A percentile compares a stretch with the other conserved stretches of the same genome.
Evolutionary conservation across 2,113 vertebrate genomes (phyloP).

Genomic region (Micronycteris hirsuta): DNA sequence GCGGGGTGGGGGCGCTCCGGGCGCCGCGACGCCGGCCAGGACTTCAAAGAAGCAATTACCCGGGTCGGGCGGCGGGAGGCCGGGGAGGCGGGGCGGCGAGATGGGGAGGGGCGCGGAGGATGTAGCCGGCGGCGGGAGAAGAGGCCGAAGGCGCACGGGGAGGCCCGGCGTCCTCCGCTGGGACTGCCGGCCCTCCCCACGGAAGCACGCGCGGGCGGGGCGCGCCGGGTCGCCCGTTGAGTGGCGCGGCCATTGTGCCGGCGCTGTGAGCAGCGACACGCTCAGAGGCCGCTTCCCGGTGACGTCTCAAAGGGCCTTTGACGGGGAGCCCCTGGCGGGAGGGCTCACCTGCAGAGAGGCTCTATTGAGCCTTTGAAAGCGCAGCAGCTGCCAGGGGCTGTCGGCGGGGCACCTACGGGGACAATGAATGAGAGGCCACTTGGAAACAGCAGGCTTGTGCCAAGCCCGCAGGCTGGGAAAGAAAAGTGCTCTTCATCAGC

Average conservation of each 20-base stretch:
- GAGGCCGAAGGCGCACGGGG: background rate
- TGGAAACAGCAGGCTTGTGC: conserved; percentile 91
- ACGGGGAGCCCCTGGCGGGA: conserved; percentile 86
- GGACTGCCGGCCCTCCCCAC: background rate
- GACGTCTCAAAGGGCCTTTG: conserved; percentile 88
- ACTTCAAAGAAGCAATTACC: background rate
- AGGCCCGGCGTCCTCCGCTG: background rate
- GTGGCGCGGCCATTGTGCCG: conserved; percentile 72
- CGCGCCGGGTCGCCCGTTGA: background rate
- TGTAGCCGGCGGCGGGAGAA: too few species aligned
- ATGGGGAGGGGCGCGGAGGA: rapidly evolving
- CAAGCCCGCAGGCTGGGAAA: conserved; percentile 85
- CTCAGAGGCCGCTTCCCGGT: conserved; percentile 85
- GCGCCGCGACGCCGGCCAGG: background rate
- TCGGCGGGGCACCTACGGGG: conserved; percentile 87
- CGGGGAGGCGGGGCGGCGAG: background rate
- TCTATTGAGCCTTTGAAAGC: conserved; percentile 84
- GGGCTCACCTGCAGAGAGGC: conserved; percentile 88
- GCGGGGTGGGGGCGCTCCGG: background rate
- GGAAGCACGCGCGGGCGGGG: conserved; percentile 29
- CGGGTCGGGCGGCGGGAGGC: background rate
- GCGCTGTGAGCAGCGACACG: conserved; percentile 79
- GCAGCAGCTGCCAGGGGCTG: conserved; percentile 90
- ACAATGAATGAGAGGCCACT: conserved; percentile 87
- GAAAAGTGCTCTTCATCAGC: conserved; percentile 84